A percentile compares a stretch with the other conserved stretches of the same genome.
Evolutionary conservation across 2,113 vertebrate species (phyloP).

Genomic region (Struthidea cinerea): DNA sequence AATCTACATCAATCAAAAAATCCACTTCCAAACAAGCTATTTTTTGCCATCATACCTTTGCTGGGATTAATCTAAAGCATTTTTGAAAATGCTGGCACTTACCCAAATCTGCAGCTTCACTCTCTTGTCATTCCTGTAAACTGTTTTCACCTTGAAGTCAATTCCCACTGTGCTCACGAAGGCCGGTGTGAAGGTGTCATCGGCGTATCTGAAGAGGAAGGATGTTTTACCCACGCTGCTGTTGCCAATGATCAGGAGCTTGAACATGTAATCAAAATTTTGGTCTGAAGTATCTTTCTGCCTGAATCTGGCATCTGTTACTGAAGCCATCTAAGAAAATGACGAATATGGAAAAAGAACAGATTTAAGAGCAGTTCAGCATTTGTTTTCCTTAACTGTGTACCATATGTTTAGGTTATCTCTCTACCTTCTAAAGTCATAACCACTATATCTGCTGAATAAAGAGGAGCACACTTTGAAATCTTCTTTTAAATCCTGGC

Average conservation of each 20-base stretch:
- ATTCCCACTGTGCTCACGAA: slow-evolving; percentile 98
- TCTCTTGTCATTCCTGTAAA: slow-evolving; percentile 94
- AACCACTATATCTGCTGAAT: background rate
- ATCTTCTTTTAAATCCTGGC: background rate
- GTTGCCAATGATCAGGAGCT: slow-evolving; percentile 97
- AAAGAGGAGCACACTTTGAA: background rate
- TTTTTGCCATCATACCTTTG: background rate
- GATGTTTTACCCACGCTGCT: slow-evolving; percentile 97
- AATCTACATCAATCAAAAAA: background rate
- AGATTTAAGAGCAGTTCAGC: slow-evolving; percentile 35
- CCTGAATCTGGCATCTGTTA: slow-evolving; percentile 86
- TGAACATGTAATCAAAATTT: slow-evolving; percentile 99
- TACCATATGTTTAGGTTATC: background rate
- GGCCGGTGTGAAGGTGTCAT: slow-evolving; percentile 95
- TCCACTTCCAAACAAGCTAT: background rate
- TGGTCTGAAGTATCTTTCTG: slow-evolving; percentile 94
- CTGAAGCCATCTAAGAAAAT: slow-evolving; percentile 90
- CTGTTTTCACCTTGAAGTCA: slow-evolving; percentile 98
- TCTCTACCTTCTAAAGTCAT: background rate
- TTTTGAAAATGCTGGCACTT: slow-evolving; percentile 49
- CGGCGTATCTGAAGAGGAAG: slow-evolving; percentile 94
- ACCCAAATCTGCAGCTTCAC: slow-evolving; percentile 99
- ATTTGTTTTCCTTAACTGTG: background rate
- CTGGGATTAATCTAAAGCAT: background rate
- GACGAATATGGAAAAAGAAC: slow-evolving; percentile 17